Percentiles rank a stretch among this genome's conserved stretches.
These are phyloP conservation scores for Tyrophagus putrescentiae DNA, from an alignment of 1,140 invertebrate species.

Conservation along the genomic window DNA sequence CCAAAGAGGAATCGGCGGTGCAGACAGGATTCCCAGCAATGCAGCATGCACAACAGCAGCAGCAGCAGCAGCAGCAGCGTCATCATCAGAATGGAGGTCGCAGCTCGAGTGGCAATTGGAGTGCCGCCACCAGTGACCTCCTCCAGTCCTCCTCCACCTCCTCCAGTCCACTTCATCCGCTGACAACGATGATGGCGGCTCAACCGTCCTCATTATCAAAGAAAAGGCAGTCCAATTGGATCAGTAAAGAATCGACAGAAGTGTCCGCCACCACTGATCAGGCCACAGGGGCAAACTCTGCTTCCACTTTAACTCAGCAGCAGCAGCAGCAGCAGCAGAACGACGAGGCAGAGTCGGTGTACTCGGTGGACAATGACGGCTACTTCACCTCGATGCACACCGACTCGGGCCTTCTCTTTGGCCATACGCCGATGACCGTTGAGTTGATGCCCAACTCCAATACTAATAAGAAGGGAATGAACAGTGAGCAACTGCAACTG, in stretches of 20 bases:
- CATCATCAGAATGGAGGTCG: conserved; percentile 44
- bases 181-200: conserved; percentile 31
- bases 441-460: conserved; percentile 14
- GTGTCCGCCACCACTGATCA: conserved; percentile 4
- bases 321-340: conserved; percentile 36
- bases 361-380: conserved; percentile 87
- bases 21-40: too few species aligned
- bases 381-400: conserved; percentile 94
- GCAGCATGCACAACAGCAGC: too few species aligned
- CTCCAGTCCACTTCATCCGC: conserved; percentile 36
- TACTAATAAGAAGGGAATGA: conserved; percentile 26
- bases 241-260: conserved; percentile 29
- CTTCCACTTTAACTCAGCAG: neutral
- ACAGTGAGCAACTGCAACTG: conserved; percentile 24
- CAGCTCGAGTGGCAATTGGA: conserved; percentile 85
- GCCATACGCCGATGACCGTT: neutral
- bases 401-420: conserved; percentile 55
- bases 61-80: too few species aligned
- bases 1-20: too few species aligned
- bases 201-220: neutral
- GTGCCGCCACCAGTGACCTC: conserved; percentile 44
- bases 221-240: conserved; percentile 28
- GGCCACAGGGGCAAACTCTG: neutral
- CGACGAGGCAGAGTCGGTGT: conserved; percentile 76
- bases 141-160: conserved; percentile 53